These are phyloP conservation scores for Abrostola triplasia DNA, from an alignment of 2,888 invertebrate genomes.

Conservation along the genomic window DNA sequence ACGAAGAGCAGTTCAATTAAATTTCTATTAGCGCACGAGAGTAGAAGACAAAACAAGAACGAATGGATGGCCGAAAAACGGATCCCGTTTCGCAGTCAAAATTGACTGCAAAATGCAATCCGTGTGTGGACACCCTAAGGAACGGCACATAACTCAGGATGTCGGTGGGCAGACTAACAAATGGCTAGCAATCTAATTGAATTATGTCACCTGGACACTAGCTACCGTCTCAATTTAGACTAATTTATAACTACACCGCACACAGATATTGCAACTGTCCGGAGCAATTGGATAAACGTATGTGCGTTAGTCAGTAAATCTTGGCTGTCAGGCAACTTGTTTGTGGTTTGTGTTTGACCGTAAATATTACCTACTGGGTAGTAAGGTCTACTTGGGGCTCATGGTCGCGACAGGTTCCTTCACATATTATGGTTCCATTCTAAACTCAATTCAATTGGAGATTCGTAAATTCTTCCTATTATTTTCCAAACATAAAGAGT, in stretches of 20 bases:
- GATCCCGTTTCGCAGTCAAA: slow-evolving; percentile 18
- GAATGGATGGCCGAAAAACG: slow-evolving; percentile 3
- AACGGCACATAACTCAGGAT: slow-evolving; percentile 65
- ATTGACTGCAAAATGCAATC: slow-evolving; percentile 38
- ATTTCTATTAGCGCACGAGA: slow-evolving; percentile 25
- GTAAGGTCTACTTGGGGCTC: not conserved
- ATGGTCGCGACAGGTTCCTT: too few relatives aligned
- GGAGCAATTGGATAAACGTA: slow-evolving; percentile 47
- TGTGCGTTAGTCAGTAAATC: slow-evolving; percentile 43
- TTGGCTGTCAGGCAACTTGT: slow-evolving; percentile 24
- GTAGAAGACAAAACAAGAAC: slow-evolving; percentile 20
- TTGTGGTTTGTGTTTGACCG: slow-evolving; percentile 1
- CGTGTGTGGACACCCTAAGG: slow-evolving; percentile 34
- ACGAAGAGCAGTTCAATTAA: slow-evolving; percentile 16
- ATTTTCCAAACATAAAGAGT: too few relatives aligned
- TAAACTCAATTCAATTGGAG: too few relatives aligned
- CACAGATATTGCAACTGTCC: slow-evolving; percentile 49
- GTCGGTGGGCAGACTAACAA: slow-evolving; percentile 66
- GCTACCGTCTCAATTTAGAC: slow-evolving; percentile 73
- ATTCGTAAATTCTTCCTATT: too few relatives aligned
- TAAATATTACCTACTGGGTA: slow-evolving; percentile 2
- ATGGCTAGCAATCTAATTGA: slow-evolving; percentile 79
- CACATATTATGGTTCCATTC: too few relatives aligned
- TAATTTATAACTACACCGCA: slow-evolving; percentile 75
- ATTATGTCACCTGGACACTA: slow-evolving; percentile 78